Percentiles rank a stretch among this genome's conserved stretches.
Evolutionary conservation across 2,888 invertebrate genomes (phyloP).

Genomic region (Scaptomyza parva): DNA sequence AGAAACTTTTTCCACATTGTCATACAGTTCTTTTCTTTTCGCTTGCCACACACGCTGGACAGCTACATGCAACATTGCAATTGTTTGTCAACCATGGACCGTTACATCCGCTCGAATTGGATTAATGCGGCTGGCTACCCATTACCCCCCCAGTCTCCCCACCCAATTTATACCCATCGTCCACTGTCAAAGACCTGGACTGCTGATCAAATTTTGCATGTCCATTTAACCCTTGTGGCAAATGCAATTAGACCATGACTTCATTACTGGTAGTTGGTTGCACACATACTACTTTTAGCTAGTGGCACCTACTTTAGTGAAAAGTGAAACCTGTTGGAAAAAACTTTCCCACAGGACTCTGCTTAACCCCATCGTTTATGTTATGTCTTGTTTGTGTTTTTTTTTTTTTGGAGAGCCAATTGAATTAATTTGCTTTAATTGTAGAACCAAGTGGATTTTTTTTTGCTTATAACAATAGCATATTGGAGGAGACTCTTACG

Average conservation of each 20-base stretch:
- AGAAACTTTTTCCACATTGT: slow-evolving; percentile 54
- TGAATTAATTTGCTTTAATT: slow-evolving; percentile 67
- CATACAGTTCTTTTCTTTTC: slow-evolving; percentile 61
- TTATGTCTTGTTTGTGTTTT: not conserved
- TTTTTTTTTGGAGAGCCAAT: slow-evolving; percentile 32
- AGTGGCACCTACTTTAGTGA: slow-evolving; percentile 20
- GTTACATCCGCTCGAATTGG: slow-evolving; percentile 82
- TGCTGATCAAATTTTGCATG: slow-evolving; percentile 67
- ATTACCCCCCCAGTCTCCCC: not conserved
- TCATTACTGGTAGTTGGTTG: slow-evolving; percentile 14
- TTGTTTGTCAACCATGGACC: slow-evolving; percentile 83
- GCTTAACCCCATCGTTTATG: slow-evolving; percentile 45
- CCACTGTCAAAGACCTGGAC: slow-evolving; percentile 6
- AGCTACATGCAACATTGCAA: slow-evolving; percentile 70
- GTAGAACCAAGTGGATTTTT: slow-evolving; percentile 39
- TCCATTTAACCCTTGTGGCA: slow-evolving; percentile 73
- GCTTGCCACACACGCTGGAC: too few relatives aligned
- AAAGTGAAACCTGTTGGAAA: slow-evolving; percentile 45
- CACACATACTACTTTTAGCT: not conserved
- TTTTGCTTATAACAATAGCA: slow-evolving; percentile 41
- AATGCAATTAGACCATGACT: slow-evolving; percentile 83
- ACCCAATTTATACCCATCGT: slow-evolving; percentile 5
- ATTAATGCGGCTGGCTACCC: slow-evolving; percentile 61
- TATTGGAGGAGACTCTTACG: slow-evolving; percentile 49
- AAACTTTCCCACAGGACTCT: slow-evolving; percentile 70